phyloP scores from a whole-genome alignment of 2,113 vertebrate genomes.

The Ophiodon elongatus region DNA sequence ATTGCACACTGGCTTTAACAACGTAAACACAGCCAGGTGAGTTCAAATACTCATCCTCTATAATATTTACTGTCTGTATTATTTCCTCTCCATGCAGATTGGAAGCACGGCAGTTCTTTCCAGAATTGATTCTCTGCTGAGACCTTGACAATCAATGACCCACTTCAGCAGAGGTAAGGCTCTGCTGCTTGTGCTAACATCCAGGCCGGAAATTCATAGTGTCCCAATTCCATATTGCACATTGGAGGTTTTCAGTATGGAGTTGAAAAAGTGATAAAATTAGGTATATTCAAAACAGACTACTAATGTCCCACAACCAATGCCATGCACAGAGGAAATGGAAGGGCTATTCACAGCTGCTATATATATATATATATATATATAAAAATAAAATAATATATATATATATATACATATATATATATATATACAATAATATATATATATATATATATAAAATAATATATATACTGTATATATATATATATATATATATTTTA shows the following conservation, averaged over 20 bases:
- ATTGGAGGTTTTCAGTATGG: not conserved
- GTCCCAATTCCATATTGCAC: not conserved
- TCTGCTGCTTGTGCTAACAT: not conserved
- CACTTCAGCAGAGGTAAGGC: not conserved
- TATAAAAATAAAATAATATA: not conserved
- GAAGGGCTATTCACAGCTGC: not conserved
- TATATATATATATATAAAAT: too few relatives aligned
- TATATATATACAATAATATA: too few relatives aligned
- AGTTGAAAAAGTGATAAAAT: not conserved
- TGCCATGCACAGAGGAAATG: not conserved
- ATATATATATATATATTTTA: too few relatives aligned
- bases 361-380: not conserved
- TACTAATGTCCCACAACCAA: not conserved
- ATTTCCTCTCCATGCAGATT: not conserved
- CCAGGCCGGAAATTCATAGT: not conserved
- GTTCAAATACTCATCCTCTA: not conserved
- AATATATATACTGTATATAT: too few relatives aligned
- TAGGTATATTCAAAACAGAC: too few relatives aligned
- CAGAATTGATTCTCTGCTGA: not conserved
- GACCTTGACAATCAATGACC: not conserved
- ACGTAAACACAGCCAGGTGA: not conserved
- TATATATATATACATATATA: not conserved
- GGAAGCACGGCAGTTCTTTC: not conserved
- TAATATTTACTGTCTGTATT: not conserved
- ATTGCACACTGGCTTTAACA: not conserved